Percentiles rank a stretch among this genome's conserved stretches.
These are phyloP conservation scores for Struthidea cinerea DNA, from an alignment of 2,113 vertebrate species.

Conservation along the genomic window DNA sequence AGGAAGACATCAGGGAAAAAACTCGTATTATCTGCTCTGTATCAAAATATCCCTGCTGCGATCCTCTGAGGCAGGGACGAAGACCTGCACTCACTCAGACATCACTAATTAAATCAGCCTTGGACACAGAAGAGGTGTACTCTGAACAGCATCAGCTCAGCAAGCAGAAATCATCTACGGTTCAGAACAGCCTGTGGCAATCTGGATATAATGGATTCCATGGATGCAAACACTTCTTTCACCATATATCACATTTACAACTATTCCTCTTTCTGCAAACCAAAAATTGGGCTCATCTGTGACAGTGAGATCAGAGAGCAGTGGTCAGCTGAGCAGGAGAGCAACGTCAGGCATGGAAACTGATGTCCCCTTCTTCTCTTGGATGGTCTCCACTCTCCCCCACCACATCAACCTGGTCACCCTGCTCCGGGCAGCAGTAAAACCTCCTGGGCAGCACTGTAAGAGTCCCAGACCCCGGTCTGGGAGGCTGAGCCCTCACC, in stretches of 20 bases:
- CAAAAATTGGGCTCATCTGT: neutral
- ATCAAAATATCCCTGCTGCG: neutral
- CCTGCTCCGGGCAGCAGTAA: neutral
- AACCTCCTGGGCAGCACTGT: neutral
- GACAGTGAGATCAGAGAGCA: neutral
- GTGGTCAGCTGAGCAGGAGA: neutral
- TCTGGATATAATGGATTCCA: neutral
- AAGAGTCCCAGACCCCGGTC: fast-evolving
- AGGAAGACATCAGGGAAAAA: neutral
- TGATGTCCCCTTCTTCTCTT: neutral
- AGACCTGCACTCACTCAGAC: neutral
- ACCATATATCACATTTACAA: neutral
- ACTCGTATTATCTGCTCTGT: neutral
- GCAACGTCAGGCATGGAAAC: neutral
- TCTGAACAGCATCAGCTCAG: neutral
- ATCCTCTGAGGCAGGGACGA: neutral
- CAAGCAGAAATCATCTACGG: neutral
- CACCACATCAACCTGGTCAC: neutral
- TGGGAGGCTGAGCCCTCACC: neutral
- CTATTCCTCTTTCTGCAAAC: neutral
- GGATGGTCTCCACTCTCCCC: neutral
- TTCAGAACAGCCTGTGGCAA: neutral
- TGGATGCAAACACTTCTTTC: neutral
- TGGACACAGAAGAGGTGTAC: neutral
- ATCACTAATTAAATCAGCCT: slow-evolving; percentile 6